Percentiles rank a stretch among this genome's conserved stretches.
These are phyloP conservation scores for Caenorhabditis japonica DNA, from an alignment of 2,888 invertebrate genomes.

Conservation along the genomic window DNA sequence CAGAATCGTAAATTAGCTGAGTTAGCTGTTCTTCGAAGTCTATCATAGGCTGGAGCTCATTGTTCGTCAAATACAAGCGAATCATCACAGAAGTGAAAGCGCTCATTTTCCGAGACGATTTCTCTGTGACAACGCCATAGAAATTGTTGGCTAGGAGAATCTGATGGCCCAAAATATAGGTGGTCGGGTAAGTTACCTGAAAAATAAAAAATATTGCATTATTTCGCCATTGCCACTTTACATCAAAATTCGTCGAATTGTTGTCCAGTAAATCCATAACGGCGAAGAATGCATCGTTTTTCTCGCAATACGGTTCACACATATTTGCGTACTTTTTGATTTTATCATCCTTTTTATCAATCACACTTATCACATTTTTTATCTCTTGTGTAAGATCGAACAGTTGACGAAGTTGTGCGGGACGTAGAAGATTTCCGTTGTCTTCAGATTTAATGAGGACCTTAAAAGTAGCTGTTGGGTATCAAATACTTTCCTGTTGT, in stretches of 20 bases:
- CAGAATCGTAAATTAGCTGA: conserved; percentile 57
- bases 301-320: conserved; percentile 69
- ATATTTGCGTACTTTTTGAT: conserved; percentile 49
- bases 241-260: conserved; percentile 54
- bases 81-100: conserved; percentile 58
- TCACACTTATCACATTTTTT: conserved; percentile 10
- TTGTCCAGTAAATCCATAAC: conserved; percentile 52
- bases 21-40: conserved; percentile 63
- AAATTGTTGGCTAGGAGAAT: conserved; percentile 64
- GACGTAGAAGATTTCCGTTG: conserved; percentile 56
- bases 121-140: conserved; percentile 55
- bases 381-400: conserved; percentile 50
- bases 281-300: conserved; percentile 64
- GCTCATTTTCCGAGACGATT: conserved; percentile 21
- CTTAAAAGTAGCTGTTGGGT: no score
- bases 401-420: conserved; percentile 47
- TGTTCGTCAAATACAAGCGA: conserved; percentile 61
- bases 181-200: conserved; percentile 65
- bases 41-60: conserved; percentile 45
- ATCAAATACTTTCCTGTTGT: no score
- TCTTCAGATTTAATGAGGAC: conserved; percentile 59
- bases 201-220: not conserved
- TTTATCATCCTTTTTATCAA: conserved; percentile 21
- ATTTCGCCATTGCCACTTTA: conserved; percentile 1
- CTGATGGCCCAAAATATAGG: conserved; percentile 58